Conservation (phyloP, 2,888 invertebrate genomes). For the Heliothis peltigera region DNA sequence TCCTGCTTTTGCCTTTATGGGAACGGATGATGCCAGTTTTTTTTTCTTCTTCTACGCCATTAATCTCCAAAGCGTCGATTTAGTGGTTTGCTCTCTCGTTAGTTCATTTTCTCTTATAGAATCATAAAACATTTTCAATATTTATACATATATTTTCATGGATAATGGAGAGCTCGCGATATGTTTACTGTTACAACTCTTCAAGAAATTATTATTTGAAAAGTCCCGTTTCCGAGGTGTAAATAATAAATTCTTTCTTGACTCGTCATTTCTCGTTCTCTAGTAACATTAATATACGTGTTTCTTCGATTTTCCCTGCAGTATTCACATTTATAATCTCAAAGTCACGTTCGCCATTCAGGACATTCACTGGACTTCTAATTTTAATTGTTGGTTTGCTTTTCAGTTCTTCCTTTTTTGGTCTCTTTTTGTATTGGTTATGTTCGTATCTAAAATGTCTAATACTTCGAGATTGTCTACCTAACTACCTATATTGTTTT, state of each 20-base stretch:
- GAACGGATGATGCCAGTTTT: not conserved
- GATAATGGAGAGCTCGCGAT: not conserved
- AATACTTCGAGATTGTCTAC: too few species aligned
- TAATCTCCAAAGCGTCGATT: not conserved
- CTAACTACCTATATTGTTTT: too few species aligned
- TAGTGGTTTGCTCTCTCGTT: not conserved
- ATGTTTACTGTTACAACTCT: constrained; percentile 4
- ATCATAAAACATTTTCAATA: constrained; percentile 13
- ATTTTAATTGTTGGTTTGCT: not conserved
- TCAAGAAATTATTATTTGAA: constrained; percentile 18
- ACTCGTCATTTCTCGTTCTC: constrained; percentile 5
- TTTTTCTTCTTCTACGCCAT: not conserved
- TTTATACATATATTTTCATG: constrained; percentile 7
- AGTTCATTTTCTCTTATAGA: not conserved
- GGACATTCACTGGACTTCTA: not conserved
- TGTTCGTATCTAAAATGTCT: not conserved
- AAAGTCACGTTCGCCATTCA: constrained; percentile 23
- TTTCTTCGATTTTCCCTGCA: constrained; percentile 5
- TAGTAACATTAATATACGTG: constrained; percentile 6
- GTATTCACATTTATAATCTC: not conserved
- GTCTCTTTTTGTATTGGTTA: not conserved
- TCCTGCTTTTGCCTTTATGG: not conserved
- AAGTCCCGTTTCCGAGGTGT: constrained; percentile 10
- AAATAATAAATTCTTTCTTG: constrained; percentile 31
- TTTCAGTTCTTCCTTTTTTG: not conserved